Base-by-base conservation (phyloP, 2,888 invertebrate species). In the Podotricha telesiphe region DNA sequence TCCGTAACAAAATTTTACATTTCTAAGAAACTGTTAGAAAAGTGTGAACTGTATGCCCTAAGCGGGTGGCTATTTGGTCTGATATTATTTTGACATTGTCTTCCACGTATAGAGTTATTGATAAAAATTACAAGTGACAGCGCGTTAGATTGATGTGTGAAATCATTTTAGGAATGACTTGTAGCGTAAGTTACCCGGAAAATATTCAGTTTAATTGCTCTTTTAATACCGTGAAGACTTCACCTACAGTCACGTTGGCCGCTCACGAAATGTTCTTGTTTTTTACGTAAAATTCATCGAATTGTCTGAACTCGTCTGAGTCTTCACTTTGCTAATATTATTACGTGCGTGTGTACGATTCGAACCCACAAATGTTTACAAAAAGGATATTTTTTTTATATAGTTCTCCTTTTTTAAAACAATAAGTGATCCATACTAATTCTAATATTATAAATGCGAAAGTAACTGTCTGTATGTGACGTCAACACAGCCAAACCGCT, bases 1-100 rank as follows among this genome's bases (percentile, higher is more conserved):
- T 74, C 74, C 74, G 19, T 59, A 76, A 77, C 77, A 75, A 77
- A 75, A 76, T 77, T 79, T 58, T 78, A 77, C 78, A 76, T 76
- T 80, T 77, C 77, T 73, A 76, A 78, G 79, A 80, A 78, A 53
- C 55, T 50, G 63, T 58, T 65, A 70, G 70, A 71, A 67, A 69
- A 77, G 77, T 73, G 77, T 77, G 74, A 78, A 76, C 68, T 68
- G 59, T 73, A 74, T 73, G 70, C 67, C 74, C 64, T 72, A 65
- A 65, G 56, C 71, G 66, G 63, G 63, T 50, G 65, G 67, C 71
- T 59, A 42, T n/a, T 66, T 68, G 55, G 34, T 55, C 55, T 22
- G 51, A 28, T 63, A 53, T 67, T 69, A 56, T 67, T 70, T 70
- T 69, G 68, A 74, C 67, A 42, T 59, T 45, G 22, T 59, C 17